These are phyloP conservation scores for Theristicus caerulescens DNA, from an alignment of 2,113 vertebrate species.

Conservation along the genomic window DNA sequence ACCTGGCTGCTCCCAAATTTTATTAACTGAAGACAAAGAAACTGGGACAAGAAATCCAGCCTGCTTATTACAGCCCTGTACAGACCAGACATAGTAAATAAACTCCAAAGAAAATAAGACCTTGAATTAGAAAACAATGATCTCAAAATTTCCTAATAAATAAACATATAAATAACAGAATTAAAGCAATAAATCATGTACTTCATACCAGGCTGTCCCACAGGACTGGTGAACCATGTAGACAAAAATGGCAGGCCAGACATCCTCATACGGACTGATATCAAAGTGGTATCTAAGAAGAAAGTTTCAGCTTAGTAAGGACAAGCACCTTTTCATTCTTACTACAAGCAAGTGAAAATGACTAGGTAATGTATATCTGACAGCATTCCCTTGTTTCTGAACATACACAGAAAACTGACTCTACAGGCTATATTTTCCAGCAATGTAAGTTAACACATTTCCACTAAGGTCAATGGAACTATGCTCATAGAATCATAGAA, in stretches of 20 bases:
- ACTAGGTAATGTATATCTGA: neutral
- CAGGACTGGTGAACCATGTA: slow-evolving; percentile 96
- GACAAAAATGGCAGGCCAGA: slow-evolving; percentile 97
- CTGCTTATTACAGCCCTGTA: neutral
- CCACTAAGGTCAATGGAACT: neutral
- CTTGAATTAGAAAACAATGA: neutral
- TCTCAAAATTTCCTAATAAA: neutral
- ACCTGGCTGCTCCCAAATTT: neutral
- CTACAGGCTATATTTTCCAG: neutral
- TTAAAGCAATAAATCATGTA: neutral
- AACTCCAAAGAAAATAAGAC: neutral
- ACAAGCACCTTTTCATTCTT: neutral
- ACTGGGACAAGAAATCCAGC: neutral
- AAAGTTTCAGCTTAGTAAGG: neutral
- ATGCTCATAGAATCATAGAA: neutral
- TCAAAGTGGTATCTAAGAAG: slow-evolving; percentile 93
- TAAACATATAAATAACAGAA: neutral
- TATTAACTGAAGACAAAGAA: neutral
- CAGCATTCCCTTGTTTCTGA: neutral
- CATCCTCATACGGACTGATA: slow-evolving; percentile 91
- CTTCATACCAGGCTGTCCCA: slow-evolving; percentile 88
- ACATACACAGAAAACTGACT: neutral
- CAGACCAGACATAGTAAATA: neutral
- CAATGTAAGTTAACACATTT: neutral
- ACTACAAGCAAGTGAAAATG: neutral